Evolutionary conservation across 2,113 vertebrate genomes (phyloP), one percentile per base, ranked within the genome.

Genomic region (Sceloporus tristichus): DNA sequence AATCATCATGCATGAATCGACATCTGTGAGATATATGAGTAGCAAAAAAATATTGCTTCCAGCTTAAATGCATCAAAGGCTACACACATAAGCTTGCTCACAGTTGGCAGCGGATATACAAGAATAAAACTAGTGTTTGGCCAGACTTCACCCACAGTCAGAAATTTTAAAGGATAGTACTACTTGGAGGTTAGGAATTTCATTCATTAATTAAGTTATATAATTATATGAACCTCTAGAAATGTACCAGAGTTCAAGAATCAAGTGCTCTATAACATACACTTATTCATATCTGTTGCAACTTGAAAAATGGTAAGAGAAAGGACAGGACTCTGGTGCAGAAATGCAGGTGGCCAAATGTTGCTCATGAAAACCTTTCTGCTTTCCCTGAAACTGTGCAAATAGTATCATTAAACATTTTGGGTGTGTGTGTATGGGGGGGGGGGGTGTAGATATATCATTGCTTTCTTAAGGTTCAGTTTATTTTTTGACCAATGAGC

Each of bases 1-100:
- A 88, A 77, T 77, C 40, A 48, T 77, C 62, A 77, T 70, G 48
- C 74, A 83, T 84, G 62, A 83, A 83, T 83, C 42, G 38, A 68
- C 82, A 84, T 88, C 53, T 88, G 81, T 68, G 62, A 68, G 34
- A 74, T n/a, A 62, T 65, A 77, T 77, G 48, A 78, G 27, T 29
- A 74, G 48, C 42, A 70, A 16, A 62, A 83, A 48, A 29, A 66
- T 82, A 29, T 56, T 83, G 14, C n/a, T 88, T 78, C 65, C 74
- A 29, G 25, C 40, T 82, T 54, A 75, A 62, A 65, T 56, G 38
- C 34, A 87, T 62, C 54, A 68, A 70, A 40, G 80, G n/a, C 10
- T 77, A 65, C 9, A 68, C 23, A 38, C 48, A 16, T 56, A 80
- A 76, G 56, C 25, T 76, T 66, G 34, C 53, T 70, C 40, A 5